phyloP scores from a whole-genome alignment of 2,797 vertebrate species.

The Crax fasciolata region DNA sequence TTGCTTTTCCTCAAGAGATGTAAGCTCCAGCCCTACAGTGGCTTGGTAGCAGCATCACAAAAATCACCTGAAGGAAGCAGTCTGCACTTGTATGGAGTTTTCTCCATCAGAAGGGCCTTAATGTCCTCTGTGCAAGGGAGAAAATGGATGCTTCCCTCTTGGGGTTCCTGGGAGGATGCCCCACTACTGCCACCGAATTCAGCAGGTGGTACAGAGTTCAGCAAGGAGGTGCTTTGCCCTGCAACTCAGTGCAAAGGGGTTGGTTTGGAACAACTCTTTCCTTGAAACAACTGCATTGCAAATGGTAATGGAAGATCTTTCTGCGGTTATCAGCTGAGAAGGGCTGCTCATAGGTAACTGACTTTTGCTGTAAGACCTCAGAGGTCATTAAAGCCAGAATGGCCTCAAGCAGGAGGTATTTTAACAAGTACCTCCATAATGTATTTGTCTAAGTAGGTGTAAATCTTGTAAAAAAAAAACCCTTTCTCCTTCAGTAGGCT shows the following conservation, averaged over 20 bases:
- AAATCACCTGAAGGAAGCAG: not conserved
- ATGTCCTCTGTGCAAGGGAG: rapidly evolving
- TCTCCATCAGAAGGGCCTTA: not conserved
- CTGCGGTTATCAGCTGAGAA: not conserved
- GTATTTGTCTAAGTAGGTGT: not conserved
- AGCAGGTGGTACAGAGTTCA: not conserved
- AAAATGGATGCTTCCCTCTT: not conserved
- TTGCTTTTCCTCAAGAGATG: not conserved
- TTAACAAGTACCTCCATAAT: not conserved
- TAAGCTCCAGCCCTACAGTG: not conserved
- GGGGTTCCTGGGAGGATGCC: not conserved
- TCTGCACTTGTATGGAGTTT: not conserved
- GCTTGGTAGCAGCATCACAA: not conserved
- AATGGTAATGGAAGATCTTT: not conserved
- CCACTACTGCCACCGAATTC: rapidly evolving
- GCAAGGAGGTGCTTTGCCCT: not conserved
- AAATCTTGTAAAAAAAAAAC: not conserved
- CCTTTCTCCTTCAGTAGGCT: not conserved
- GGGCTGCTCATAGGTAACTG: not conserved
- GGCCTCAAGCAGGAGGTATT: not conserved
- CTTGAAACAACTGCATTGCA: not conserved
- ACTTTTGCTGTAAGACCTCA: not conserved
- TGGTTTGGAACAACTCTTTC: not conserved
- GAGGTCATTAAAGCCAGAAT: not conserved
- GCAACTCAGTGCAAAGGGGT: not conserved